phyloP scores from a whole-genome alignment of 2,113 vertebrate genomes.

The Vicugna pacos region DNA sequence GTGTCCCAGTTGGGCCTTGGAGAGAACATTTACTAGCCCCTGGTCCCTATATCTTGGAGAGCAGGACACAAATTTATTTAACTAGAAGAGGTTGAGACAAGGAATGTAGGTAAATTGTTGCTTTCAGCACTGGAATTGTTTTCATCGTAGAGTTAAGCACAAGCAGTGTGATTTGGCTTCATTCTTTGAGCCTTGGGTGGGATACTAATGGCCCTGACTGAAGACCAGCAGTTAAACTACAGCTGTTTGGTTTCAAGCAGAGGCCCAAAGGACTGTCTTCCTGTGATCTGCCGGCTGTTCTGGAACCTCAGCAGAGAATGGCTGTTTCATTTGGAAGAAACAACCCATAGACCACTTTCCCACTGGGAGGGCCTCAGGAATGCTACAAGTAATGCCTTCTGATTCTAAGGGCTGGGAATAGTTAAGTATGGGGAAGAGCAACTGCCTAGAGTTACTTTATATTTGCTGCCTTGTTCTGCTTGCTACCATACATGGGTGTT shows the following conservation, averaged over 20 bases:
- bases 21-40: not conserved
- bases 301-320: slow-evolving; percentile 76
- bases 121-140: not conserved
- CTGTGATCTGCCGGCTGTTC: slow-evolving; percentile 87
- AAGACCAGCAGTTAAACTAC: slow-evolving; percentile 87
- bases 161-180: not conserved
- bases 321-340: slow-evolving; percentile 90
- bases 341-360: slow-evolving; percentile 47
- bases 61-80: not conserved
- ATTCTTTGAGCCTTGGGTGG: not conserved
- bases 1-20: not conserved
- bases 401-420: not conserved
- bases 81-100: not conserved
- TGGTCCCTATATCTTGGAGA: not conserved
- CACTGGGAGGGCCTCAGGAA: not conserved
- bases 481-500: not conserved
- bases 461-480: not conserved
- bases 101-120: not conserved
- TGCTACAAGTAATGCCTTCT: not conserved
- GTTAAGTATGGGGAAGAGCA: not conserved
- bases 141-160: not conserved
- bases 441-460: not conserved
- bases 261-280: slow-evolving; percentile 86
- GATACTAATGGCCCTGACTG: slow-evolving; percentile 87
- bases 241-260: slow-evolving; percentile 90